Evolutionary conservation across 2,888 invertebrate species (phyloP).

Genomic region (Pterostichus madidus): DNA sequence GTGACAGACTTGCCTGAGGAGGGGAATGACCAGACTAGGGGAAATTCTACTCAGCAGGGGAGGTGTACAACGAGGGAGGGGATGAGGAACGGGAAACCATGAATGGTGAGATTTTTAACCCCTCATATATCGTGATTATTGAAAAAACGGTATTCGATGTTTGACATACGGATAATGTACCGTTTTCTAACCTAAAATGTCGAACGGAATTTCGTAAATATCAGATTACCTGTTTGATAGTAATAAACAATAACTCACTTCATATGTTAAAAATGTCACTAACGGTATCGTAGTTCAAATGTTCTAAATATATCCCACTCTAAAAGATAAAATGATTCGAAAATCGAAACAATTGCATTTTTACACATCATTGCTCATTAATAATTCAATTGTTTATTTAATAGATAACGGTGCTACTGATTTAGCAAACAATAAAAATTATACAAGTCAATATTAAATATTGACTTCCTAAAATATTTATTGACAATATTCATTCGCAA

Average conservation of each 20-base stretch:
- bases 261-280: background rate
- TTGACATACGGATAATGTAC: background rate
- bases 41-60: slow-evolving; percentile 24
- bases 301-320: background rate
- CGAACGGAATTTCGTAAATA: background rate
- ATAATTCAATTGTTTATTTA: too few relatives aligned
- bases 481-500: too few relatives aligned
- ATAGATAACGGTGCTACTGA: too few relatives aligned
- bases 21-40: slow-evolving; percentile 61
- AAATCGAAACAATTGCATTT: background rate
- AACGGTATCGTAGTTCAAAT: slow-evolving; percentile 1
- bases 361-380: background rate
- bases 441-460: too few relatives aligned
- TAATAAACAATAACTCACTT: slow-evolving; percentile 2
- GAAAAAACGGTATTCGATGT: background rate
- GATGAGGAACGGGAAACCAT: slow-evolving; percentile 47
- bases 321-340: background rate
- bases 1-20: background rate
- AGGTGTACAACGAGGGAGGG: slow-evolving; percentile 5
- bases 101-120: slow-evolving; percentile 64
- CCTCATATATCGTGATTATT: slow-evolving; percentile 5
- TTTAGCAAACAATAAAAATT: too few relatives aligned
- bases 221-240: background rate
- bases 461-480: too few relatives aligned
- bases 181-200: slow-evolving; percentile 11